Conservation (phyloP, 2,888 invertebrate genomes). For the Phlogophora meticulosa region DNA sequence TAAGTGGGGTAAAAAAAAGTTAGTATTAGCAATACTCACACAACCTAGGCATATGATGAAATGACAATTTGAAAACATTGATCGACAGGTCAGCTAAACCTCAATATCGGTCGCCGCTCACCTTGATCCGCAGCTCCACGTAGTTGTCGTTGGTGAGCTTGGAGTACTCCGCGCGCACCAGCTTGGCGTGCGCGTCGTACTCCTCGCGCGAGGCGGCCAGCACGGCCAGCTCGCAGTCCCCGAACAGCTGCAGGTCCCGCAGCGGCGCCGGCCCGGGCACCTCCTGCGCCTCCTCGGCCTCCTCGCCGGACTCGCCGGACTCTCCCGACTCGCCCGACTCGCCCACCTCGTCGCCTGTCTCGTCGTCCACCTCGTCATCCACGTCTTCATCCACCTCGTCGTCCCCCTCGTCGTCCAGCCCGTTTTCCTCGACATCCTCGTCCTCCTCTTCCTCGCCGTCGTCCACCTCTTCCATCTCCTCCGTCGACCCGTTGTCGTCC, state of each 20-base stretch:
- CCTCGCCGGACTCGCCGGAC: background rate
- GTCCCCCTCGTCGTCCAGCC: background rate
- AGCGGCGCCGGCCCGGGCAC: slow-evolving; percentile 66
- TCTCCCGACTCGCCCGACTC: background rate
- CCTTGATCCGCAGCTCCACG: slow-evolving; percentile 73
- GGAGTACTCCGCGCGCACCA: slow-evolving; percentile 84
- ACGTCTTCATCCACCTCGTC: background rate
- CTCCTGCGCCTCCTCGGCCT: background rate
- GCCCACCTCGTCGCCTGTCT: background rate
- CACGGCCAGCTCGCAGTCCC: slow-evolving; percentile 86
- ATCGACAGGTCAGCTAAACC: background rate
- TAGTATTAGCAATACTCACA: no score
- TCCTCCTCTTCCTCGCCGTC: background rate
- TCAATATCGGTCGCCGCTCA: background rate
- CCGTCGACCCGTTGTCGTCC: slow-evolving; percentile 10
- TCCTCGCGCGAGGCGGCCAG: slow-evolving; percentile 80
- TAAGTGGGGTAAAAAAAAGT: no score
- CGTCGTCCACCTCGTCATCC: background rate
- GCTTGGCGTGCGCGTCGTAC: slow-evolving; percentile 84
- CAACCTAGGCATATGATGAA: background rate
- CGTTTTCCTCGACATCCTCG: no score
- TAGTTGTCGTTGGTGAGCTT: slow-evolving; percentile 78
- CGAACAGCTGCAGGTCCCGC: slow-evolving; percentile 84
- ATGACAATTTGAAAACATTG: background rate
- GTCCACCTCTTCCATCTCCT: no score